Evolutionary conservation across 1,140 invertebrate genomes (phyloP).

Genomic region (Mizuhopecten yessoensis): DNA sequence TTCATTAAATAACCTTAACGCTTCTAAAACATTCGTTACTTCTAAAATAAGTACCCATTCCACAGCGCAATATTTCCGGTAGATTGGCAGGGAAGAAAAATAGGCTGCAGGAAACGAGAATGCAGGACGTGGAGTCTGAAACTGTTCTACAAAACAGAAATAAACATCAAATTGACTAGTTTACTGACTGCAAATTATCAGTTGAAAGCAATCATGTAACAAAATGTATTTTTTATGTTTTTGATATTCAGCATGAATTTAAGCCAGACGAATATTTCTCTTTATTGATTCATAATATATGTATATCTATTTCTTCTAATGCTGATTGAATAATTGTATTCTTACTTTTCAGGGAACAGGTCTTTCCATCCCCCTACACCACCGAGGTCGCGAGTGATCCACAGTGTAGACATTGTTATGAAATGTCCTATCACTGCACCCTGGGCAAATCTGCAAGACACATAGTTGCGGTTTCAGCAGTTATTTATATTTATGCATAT

Average conservation of each 20-base stretch:
- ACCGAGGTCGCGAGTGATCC: slow-evolving; percentile 94
- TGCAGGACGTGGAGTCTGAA: slow-evolving; percentile 79
- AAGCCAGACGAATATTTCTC: too few species aligned
- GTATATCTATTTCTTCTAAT: too few species aligned
- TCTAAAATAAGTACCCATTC: slow-evolving; percentile 24
- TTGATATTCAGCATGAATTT: too few species aligned
- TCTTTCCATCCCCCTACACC: slow-evolving; percentile 88
- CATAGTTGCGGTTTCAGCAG: too few species aligned
- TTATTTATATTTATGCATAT: too few species aligned
- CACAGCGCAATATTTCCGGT: slow-evolving; percentile 64
- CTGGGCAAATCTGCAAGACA: slow-evolving; percentile 87
- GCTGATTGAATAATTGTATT: not conserved
- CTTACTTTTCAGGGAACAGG: slow-evolving; percentile 71
- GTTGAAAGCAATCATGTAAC: too few species aligned
- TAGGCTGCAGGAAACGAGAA: slow-evolving; percentile 72
- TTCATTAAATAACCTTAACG: too few species aligned
- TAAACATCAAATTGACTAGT: not conserved
- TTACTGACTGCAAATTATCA: too few species aligned
- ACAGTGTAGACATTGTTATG: slow-evolving; percentile 90
- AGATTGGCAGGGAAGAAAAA: slow-evolving; percentile 77
- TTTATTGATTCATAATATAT: too few species aligned
- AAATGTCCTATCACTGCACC: slow-evolving; percentile 90
- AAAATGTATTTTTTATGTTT: too few species aligned
- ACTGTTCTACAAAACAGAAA: slow-evolving; percentile 79
- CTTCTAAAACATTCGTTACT: too few species aligned